Evolutionary conservation across 2,113 vertebrate species (phyloP).

Genomic region (Gopherus evgoodei): DNA sequence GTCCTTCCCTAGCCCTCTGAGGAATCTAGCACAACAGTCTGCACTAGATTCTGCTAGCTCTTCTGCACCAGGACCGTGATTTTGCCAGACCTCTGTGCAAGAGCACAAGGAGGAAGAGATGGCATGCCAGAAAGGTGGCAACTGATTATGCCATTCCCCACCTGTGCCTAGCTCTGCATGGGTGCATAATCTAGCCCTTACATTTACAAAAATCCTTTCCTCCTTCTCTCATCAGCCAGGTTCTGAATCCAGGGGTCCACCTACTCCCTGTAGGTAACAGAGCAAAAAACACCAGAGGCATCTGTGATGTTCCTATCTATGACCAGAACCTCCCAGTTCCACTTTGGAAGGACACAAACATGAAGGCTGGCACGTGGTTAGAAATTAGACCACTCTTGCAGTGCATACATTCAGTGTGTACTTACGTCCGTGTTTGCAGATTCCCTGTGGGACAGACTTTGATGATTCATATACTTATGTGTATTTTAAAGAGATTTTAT

Average conservation of each 20-base stretch:
- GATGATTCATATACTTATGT: fast-evolving
- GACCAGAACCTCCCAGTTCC: not conserved
- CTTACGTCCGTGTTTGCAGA: not conserved
- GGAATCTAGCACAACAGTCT: not conserved
- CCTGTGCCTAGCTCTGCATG: not conserved
- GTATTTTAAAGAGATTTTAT: conserved; percentile 25
- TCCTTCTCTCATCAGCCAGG: not conserved
- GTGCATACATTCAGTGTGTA: not conserved
- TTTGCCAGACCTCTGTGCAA: not conserved
- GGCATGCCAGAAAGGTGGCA: not conserved
- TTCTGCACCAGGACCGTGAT: not conserved
- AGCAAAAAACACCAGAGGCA: not conserved
- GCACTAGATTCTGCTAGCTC: not conserved
- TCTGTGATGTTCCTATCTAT: not conserved
- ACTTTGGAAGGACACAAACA: not conserved
- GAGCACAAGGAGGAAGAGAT: fast-evolving
- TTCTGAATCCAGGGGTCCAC: not conserved
- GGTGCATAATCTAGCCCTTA: not conserved
- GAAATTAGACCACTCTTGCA: not conserved
- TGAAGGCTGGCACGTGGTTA: not conserved
- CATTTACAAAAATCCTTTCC: not conserved
- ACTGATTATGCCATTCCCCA: not conserved
- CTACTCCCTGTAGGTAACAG: not conserved
- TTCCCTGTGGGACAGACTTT: not conserved
- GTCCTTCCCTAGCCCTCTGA: not conserved